Conservation (phyloP, 2,888 invertebrate genomes). For the Drosophila falleni region DNA sequence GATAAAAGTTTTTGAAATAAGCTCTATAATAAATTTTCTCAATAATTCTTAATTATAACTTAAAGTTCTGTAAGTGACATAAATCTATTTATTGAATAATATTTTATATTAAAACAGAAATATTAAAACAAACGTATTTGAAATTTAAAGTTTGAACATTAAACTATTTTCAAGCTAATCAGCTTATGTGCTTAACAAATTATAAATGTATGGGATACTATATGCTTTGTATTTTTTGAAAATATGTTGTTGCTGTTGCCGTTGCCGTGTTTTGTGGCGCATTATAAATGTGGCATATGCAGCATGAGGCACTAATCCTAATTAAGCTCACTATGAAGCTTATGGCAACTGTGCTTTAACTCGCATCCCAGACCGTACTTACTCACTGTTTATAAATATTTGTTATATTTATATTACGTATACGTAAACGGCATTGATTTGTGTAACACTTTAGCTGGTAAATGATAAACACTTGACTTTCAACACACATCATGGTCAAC, state of each 20-base stretch:
- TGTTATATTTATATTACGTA: conserved; percentile 16
- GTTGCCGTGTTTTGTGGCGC: conserved; percentile 31
- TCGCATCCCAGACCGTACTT: not conserved
- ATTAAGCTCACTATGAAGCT: conserved; percentile 59
- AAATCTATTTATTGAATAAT: too few species aligned
- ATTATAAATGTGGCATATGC: conserved; percentile 59
- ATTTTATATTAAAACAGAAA: too few species aligned
- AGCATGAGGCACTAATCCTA: conserved; percentile 61
- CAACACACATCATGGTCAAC: conserved; percentile 27
- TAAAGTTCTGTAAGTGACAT: not conserved
- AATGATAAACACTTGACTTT: conserved; percentile 47
- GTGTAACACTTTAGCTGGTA: conserved; percentile 8
- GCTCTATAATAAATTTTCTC: not conserved
- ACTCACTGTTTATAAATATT: conserved; percentile 7
- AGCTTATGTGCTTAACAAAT: conserved; percentile 35
- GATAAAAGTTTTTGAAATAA: not conserved
- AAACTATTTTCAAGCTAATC: conserved; percentile 36
- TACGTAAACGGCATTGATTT: conserved; percentile 9
- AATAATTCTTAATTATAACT: not conserved
- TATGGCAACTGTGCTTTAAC: conserved; percentile 58
- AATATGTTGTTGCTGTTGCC: conserved; percentile 2
- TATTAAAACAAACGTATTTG: not conserved
- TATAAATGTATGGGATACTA: conserved; percentile 9
- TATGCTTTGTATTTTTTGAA: conserved; percentile 4
- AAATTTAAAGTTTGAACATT: conserved; percentile 6